phyloP scores from a whole-genome alignment of 2,113 vertebrate genomes.

The Apodemus sylvaticus region DNA sequence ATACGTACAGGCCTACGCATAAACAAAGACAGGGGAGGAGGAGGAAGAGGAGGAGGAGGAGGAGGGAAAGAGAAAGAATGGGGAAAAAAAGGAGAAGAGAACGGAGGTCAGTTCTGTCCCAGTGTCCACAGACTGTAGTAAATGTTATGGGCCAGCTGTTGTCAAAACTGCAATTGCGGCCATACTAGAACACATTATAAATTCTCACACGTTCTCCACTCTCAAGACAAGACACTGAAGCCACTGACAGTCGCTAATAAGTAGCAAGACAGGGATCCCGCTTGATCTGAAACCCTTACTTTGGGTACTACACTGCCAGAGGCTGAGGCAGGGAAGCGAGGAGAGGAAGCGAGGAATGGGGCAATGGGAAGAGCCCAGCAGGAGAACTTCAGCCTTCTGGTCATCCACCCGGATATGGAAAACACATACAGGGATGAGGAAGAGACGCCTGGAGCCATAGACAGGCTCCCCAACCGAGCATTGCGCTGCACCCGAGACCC shows the following conservation, averaged over 20 bases:
- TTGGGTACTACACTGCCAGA: background rate
- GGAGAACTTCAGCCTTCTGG: background rate
- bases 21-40: background rate
- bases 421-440: background rate
- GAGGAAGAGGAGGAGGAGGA: no score
- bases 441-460: background rate
- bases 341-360: background rate
- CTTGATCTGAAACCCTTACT: background rate
- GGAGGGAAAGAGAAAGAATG: no score
- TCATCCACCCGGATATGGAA: background rate
- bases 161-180: background rate
- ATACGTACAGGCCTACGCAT: background rate
- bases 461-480: background rate
- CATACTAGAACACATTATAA: background rate
- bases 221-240: constrained; percentile 2
- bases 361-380: background rate
- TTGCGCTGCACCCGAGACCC: background rate
- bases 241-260: background rate
- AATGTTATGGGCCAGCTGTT: background rate
- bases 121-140: background rate
- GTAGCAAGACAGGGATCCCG: background rate
- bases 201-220: background rate
- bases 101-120: background rate
- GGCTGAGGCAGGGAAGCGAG: background rate
- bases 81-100: no score